Evolutionary conservation across 2,888 invertebrate species (phyloP).

Genomic region (Iselma pallidipennis): DNA sequence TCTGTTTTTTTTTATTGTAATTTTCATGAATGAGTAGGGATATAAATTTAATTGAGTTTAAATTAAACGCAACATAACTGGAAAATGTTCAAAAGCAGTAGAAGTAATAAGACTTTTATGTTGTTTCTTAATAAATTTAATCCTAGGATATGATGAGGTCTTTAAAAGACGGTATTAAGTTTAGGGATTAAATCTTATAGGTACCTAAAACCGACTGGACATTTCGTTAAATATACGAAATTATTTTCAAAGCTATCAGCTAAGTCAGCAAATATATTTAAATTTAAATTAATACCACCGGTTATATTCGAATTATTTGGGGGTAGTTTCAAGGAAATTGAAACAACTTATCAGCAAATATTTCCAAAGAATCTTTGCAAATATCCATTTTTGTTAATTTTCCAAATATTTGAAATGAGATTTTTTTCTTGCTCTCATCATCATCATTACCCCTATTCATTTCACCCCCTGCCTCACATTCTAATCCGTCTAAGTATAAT

Average conservation of each 20-base stretch:
- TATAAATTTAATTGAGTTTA: background rate
- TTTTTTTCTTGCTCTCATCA: background rate
- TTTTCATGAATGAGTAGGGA: background rate
- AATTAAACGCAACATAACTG: background rate
- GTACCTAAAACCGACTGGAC: background rate
- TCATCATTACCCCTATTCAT: background rate
- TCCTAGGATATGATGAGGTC: background rate
- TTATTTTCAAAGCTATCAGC: conserved; percentile 24
- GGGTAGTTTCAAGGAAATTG: background rate
- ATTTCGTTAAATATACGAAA: conserved; percentile 4
- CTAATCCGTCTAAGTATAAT: background rate
- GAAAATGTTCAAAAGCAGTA: background rate
- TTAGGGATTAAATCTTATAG: conserved; percentile 19
- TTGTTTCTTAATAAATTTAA: conserved; percentile 23
- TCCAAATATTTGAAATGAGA: background rate
- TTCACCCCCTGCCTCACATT: background rate
- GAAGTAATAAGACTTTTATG: conserved; percentile 16
- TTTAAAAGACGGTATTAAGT: background rate
- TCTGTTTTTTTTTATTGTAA: background rate
- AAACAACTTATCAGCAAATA: background rate
- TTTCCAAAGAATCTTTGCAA: background rate
- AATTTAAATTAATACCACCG: conserved; percentile 38
- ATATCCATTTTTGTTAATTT: background rate
- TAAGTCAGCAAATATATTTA: conserved; percentile 16
- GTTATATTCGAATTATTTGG: conserved; percentile 17